Evolutionary conservation across 2,888 invertebrate species (phyloP), one percentile per base, ranked within the genome.

Genomic region (Melanotus villosus): DNA sequence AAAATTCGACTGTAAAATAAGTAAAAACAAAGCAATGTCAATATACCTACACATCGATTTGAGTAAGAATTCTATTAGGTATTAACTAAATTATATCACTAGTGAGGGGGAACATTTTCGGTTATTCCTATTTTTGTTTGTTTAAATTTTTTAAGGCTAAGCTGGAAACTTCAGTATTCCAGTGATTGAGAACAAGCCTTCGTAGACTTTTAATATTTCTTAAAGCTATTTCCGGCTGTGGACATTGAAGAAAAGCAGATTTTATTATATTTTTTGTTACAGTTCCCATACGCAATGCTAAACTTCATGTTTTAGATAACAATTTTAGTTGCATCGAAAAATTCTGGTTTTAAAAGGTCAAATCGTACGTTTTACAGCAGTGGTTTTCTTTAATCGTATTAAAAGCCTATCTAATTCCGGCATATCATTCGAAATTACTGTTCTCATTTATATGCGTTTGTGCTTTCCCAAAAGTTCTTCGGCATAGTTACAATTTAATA

Each of bases 191-290:
- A 21, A 66, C 19, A 18, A 66, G 26, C 4, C 12, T 14, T 36
- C 14, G 34, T 52, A 59, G 16, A 12, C 52, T 19, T 19, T 67
- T 70, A 34, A 73, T 56, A 58, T 63, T 41, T 72, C 70, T 73
- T n/a, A n/a, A n/a, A n/a, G n/a, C n/a, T n/a, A n/a, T n/a, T n/a
- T n/a, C n/a, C n/a, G n/a, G n/a, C n/a, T 67, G n/a, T n/a, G 26
- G 6, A 38, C 41, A 16, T 10, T 7, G 6, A 14, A 59, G 7
- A 7, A 41, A 41, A 19, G 7, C 1, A 59, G 12, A 32, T 10
- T 56, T 54, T 14, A 38, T 34, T 18, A 56, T 36, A n/a, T 41
- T 34, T 43, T 64, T 64, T 34, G 19, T 56, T 12, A 23, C 64
- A 6, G 41, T 56, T 7, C 64, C 56, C 56, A 64, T 56, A 32